These are phyloP conservation scores for Aviceda subcristata DNA, from an alignment of 2,113 vertebrate genomes.

Conservation along the genomic window DNA sequence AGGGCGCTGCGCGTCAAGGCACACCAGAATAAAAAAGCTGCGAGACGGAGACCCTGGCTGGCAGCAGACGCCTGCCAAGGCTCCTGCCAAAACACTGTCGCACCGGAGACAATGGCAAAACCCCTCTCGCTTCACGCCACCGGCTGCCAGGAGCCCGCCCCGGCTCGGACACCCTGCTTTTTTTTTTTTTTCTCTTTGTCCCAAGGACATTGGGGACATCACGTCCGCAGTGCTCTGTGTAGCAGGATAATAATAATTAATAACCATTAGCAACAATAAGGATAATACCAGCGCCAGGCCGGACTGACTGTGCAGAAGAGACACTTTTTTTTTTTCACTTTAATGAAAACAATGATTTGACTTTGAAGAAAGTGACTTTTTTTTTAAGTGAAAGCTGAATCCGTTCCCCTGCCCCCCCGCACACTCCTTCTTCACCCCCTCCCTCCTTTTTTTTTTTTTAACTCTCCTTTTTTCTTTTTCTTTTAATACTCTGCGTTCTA, in stretches of 20 bases:
- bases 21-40: not conserved
- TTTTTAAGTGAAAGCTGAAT: conserved; percentile 92
- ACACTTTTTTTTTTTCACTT: conserved; percentile 69
- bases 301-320: conserved; percentile 72
- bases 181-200: conserved; percentile 36
- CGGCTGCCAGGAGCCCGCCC: conserved; percentile 4
- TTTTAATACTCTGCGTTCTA: conserved; percentile 99
- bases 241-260: conserved; percentile 83
- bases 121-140: not conserved
- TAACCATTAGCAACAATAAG: conserved; percentile 85
- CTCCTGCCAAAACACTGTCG: not conserved
- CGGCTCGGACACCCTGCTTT: conserved; percentile 18
- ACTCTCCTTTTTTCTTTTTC: conserved; percentile 88
- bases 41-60: not conserved
- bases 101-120: not conserved
- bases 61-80: not conserved
- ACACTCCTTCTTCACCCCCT: conserved; percentile 36
- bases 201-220: conserved; percentile 83
- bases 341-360: conserved; percentile 93
- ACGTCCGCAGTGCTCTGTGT: conserved; percentile 74
- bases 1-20: not conserved
- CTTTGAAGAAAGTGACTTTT: conserved; percentile 99
- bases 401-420: conserved; percentile 61
- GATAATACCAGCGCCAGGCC: conserved; percentile 74
- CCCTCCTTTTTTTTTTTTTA: conserved; percentile 59